Base-by-base conservation (phyloP, 2,113 vertebrate genomes). In the Phoxinus phoxinus region DNA sequence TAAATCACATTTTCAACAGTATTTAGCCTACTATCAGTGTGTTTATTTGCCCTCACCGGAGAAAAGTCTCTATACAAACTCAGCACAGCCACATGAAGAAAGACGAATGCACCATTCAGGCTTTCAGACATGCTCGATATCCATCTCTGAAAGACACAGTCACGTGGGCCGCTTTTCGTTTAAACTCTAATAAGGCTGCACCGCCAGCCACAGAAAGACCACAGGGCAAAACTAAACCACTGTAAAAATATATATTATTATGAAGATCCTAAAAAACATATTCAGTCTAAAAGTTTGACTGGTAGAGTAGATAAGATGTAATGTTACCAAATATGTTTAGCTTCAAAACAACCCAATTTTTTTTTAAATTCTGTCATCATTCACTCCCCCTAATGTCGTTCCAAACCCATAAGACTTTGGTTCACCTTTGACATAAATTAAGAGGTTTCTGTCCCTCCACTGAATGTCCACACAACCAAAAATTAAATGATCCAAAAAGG, bases 61-160 rank as follows among this genome's bases (percentile, higher is more conserved):
- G 35, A n/a, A n/a, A 77, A 25, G 11, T 46, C 37, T n/a, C 25
- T 71, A 71, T 72, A 25, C 25, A 58, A 19, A 23, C 69, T 32
- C 48, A 23, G 32, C 75, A 71, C 32, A 58, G 75, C 46, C 84
- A 30, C 53, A 32, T 10, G 23, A 86, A 51, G 37, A 86, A 30
- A 73, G 37, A 61, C 84, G 84, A 88, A 53, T 77, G 48, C 2
- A 87, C n/a, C 76, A 81, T 67, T 86, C 35, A 81, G 25, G 12
- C 77, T 61, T 81, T 86, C 30, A 74, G 67, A 86, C 78, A 81
- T 74, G 78, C 67, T 59, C 69, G 80, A 56, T 44, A 23, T 83
- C 41, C 21, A 72, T 51, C 27, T 74, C 74, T 74, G 41, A 74
- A 80, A 87, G 63, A 63, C 65, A 73, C 51, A 23, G 53, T 84